These are phyloP conservation scores for Phenganax subtilis DNA, from an alignment of 92 coral and sea anemone species.

Conservation along the genomic window DNA sequence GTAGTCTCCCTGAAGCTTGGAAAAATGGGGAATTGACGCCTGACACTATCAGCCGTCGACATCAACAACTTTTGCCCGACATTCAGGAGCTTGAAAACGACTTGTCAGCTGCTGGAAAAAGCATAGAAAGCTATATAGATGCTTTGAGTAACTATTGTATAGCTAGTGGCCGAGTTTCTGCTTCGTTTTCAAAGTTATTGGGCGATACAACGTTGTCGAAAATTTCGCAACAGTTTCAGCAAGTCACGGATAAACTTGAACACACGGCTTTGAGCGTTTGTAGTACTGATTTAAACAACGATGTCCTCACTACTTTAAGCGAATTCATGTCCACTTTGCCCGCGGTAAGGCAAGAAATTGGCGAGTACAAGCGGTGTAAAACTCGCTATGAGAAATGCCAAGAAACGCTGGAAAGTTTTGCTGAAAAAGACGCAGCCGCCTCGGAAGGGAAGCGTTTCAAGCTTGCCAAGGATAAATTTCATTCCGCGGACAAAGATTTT, in stretches of 20 bases:
- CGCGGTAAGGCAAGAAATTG: conserved; percentile 80
- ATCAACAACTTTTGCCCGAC: conserved; percentile 68
- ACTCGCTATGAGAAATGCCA: conserved; percentile 84
- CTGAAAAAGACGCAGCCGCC: conserved; percentile 54
- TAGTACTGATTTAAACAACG: conserved; percentile 79
- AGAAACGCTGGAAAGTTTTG: conserved; percentile 72
- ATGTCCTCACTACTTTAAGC: conserved; percentile 77
- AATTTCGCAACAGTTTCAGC: conserved; percentile 90
- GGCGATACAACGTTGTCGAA: conserved; percentile 90
- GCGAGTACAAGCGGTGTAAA: conserved; percentile 85
- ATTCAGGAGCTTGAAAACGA: conserved; percentile 77
- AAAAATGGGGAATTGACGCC: conserved; percentile 33
- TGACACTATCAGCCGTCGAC: conserved; percentile 61
- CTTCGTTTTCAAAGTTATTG: conserved; percentile 78
- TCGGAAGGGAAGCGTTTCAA: conserved; percentile 61
- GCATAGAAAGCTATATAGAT: conserved; percentile 81
- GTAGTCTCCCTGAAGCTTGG: conserved; percentile 36
- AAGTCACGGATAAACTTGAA: conserved; percentile 92
- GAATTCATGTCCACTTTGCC: conserved; percentile 94
- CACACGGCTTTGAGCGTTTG: conserved; percentile 80
- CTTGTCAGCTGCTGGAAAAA: conserved; percentile 72
- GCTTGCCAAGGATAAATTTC: conserved; percentile 75
- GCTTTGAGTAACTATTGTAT: conserved; percentile 85
- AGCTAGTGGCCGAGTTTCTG: conserved; percentile 95
- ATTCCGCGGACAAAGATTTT: conserved; percentile 83